These are phyloP conservation scores for Naso thynnoides DNA, from an alignment of 2,797 vertebrate species.

Conservation along the genomic window DNA sequence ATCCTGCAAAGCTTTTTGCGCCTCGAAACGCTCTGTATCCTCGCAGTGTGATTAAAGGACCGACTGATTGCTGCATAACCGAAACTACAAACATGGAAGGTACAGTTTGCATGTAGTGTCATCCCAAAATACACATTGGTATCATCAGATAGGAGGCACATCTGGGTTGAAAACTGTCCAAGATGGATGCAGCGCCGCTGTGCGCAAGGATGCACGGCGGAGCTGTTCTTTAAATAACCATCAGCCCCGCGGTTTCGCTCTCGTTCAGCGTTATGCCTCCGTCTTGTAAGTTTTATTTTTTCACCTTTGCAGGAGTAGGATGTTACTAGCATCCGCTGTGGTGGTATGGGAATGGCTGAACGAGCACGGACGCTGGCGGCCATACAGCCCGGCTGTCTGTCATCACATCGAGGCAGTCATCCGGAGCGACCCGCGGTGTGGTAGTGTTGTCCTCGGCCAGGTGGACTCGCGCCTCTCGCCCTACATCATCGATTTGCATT, in stretches of 20 bases:
- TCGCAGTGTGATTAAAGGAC: slow-evolving; percentile 41
- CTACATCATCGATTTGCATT: slow-evolving; percentile 95
- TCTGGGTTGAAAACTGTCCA: slow-evolving; percentile 74
- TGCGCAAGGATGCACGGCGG: slow-evolving; percentile 71
- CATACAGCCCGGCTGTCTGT: slow-evolving; percentile 96
- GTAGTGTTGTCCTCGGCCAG: slow-evolving; percentile 94
- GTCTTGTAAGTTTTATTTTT: slow-evolving; percentile 19
- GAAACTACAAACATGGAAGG: slow-evolving; percentile 81
- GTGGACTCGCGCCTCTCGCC: slow-evolving; percentile 93
- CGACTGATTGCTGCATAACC: slow-evolving; percentile 58
- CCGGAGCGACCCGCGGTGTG: slow-evolving; percentile 91
- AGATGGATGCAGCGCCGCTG: slow-evolving; percentile 81
- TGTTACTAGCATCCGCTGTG: slow-evolving; percentile 94
- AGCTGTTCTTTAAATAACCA: slow-evolving; percentile 59
- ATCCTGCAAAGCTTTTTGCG: slow-evolving; percentile 63
- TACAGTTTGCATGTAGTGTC: slow-evolving; percentile 71
- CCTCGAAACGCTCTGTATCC: slow-evolving; percentile 40
- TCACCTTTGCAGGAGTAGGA: slow-evolving; percentile 80
- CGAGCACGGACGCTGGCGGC: slow-evolving; percentile 97
- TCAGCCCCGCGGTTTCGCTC: slow-evolving; percentile 13
- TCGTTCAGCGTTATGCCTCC: slow-evolving; percentile 1
- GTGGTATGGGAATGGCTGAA: slow-evolving; percentile 99
- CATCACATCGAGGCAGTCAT: slow-evolving; percentile 97
- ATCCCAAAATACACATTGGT: slow-evolving; percentile 20
- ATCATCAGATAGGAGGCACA: slow-evolving; percentile 61